These are phyloP conservation scores for Bufo gargarizans DNA, from an alignment of 2,113 vertebrate species.

Conservation along the genomic window DNA sequence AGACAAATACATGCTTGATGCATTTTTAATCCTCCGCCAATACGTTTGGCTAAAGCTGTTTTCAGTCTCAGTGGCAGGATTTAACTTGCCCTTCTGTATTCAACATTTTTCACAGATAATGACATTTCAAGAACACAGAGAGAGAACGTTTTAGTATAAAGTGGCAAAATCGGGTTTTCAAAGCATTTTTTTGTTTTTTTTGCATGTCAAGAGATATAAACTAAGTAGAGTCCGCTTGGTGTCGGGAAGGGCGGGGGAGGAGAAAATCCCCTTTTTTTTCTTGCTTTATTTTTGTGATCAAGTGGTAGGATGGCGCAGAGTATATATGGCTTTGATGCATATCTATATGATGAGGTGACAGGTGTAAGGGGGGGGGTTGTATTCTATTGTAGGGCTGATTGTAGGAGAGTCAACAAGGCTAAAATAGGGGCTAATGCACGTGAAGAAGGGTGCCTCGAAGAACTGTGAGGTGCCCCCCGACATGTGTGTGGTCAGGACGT, in stretches of 20 bases:
- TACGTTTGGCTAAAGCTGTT: conserved; percentile 85
- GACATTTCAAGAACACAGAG: conserved; percentile 72
- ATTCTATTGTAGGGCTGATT: not conserved
- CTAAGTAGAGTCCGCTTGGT: not conserved
- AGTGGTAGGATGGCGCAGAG: not conserved
- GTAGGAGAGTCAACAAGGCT: not conserved
- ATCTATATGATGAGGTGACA: not conserved
- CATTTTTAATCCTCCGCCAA: conserved; percentile 86
- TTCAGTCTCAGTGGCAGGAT: conserved; percentile 84
- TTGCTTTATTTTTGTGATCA: conserved; percentile 1
- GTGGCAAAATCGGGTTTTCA: conserved; percentile 52
- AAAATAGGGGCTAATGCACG: too few species aligned
- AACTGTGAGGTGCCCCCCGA: too few species aligned
- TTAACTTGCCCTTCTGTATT: conserved; percentile 78
- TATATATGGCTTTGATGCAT: conserved; percentile 4
- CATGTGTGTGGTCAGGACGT: too few species aligned
- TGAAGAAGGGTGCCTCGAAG: too few species aligned
- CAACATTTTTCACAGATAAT: conserved; percentile 75
- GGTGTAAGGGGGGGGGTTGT: not conserved
- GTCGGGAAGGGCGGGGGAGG: not conserved
- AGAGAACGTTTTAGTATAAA: conserved; percentile 59
- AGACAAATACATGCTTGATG: conserved; percentile 84
- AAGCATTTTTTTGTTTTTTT: not conserved
- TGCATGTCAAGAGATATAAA: conserved; percentile 12
- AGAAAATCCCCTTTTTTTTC: conserved; percentile 12